Conservation (phyloP, 2,113 vertebrate species). For the Hyaena hyaena region DNA sequence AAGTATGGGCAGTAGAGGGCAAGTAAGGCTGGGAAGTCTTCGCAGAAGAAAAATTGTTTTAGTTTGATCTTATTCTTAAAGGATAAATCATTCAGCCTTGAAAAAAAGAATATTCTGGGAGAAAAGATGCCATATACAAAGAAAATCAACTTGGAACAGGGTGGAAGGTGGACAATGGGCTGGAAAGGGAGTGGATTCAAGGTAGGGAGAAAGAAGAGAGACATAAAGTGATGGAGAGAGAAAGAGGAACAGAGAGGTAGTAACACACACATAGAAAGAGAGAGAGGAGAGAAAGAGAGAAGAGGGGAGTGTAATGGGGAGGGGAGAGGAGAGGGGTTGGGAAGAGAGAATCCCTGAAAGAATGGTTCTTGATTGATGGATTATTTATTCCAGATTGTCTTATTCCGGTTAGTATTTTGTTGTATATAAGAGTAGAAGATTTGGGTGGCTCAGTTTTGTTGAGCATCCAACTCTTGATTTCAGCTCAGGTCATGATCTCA, state of each 20-base stretch:
- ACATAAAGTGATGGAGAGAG: too few species aligned
- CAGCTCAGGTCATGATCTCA: not conserved
- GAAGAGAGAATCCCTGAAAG: not conserved
- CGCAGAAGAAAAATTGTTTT: not conserved
- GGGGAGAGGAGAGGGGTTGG: rapidly evolving
- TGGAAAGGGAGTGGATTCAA: not conserved
- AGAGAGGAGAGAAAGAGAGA: not conserved
- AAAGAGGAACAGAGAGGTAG: too few species aligned
- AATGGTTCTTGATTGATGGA: not conserved
- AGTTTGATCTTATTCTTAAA: not conserved
- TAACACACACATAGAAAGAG: too few species aligned
- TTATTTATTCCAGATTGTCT: not conserved
- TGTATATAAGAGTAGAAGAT: not conserved
- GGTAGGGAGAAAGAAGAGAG: too few species aligned
- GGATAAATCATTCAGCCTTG: not conserved
- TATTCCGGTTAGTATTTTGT: not conserved
- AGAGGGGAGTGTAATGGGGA: too few species aligned
- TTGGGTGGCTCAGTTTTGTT: not conserved
- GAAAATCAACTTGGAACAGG: not conserved
- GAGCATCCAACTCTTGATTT: not conserved
- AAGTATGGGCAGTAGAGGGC: too few species aligned
- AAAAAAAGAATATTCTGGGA: not conserved
- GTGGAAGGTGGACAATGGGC: not conserved
- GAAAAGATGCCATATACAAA: not conserved
- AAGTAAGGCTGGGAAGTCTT: not conserved